These are phyloP conservation scores for Standfussiana lucernea DNA, from an alignment of 2,888 invertebrate species.

Conservation along the genomic window DNA sequence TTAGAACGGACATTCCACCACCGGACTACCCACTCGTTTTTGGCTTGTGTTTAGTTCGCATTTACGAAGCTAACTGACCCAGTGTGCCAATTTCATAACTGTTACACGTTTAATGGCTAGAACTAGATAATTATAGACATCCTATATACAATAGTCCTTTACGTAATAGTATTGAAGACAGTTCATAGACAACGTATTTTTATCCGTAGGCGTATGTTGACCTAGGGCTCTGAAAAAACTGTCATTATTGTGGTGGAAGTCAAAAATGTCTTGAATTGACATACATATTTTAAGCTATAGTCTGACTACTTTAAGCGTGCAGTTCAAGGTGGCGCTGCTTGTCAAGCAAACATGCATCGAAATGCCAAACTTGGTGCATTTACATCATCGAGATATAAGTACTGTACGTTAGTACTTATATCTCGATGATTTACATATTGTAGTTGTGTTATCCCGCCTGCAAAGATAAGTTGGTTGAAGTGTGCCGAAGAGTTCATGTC, in stretches of 20 bases:
- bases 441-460: too few species aligned
- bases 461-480: too few species aligned
- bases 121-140: constrained; percentile 58
- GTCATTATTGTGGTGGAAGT: too few species aligned
- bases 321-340: too few species aligned
- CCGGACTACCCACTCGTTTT: constrained; percentile 29
- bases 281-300: too few species aligned
- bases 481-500: neutral
- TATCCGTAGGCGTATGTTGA: neutral
- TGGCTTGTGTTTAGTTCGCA: constrained; percentile 26
- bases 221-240: neutral
- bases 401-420: too few species aligned
- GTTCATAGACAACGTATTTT: neutral
- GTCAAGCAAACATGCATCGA: too few species aligned
- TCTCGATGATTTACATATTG: too few species aligned
- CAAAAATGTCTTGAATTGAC: neutral
- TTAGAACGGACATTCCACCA: neutral
- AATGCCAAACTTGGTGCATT: too few species aligned
- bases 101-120: constrained; percentile 51
- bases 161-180: constrained; percentile 16
- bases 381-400: too few species aligned
- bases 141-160: constrained; percentile 36
- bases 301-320: too few species aligned
- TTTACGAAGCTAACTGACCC: constrained; percentile 55
- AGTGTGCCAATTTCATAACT: constrained; percentile 60